phyloP scores from a whole-genome alignment of 2,888 invertebrate genomes.

The Laothoe populi region DNA sequence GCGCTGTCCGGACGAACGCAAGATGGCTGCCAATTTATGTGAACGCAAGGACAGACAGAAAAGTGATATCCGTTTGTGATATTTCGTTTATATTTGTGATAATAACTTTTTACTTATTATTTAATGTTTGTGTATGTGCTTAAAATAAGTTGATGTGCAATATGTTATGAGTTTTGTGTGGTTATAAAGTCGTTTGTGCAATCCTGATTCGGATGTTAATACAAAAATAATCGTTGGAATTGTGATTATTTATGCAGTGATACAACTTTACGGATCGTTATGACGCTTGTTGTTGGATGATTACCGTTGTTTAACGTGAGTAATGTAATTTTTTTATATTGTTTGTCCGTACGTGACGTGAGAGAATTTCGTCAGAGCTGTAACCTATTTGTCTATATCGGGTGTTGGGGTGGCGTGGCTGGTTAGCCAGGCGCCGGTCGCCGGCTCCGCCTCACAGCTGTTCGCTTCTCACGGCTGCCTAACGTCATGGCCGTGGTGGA shows the following conservation, averaged over 20 bases:
- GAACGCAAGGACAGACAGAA: slow-evolving; percentile 81
- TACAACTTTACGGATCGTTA: slow-evolving; percentile 75
- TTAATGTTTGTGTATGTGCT: slow-evolving; percentile 69
- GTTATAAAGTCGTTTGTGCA: slow-evolving; percentile 74
- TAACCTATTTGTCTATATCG: slow-evolving; percentile 76
- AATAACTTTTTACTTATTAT: slow-evolving; percentile 67
- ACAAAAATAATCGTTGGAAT: slow-evolving; percentile 78
- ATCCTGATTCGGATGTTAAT: slow-evolving; percentile 72
- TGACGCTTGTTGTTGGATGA: slow-evolving; percentile 80
- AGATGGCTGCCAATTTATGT: slow-evolving; percentile 84
- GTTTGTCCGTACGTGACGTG: slow-evolving; percentile 45
- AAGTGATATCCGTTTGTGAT: slow-evolving; percentile 78
- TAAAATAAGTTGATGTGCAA: slow-evolving; percentile 69
- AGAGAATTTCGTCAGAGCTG: slow-evolving; percentile 59
- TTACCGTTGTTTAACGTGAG: slow-evolving; percentile 75
- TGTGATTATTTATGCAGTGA: slow-evolving; percentile 83
- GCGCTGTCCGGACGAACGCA: slow-evolving; percentile 72
- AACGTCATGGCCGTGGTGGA: slow-evolving; percentile 27
- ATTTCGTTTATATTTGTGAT: slow-evolving; percentile 73
- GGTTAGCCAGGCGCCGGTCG: slow-evolving; percentile 41
- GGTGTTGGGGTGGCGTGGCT: slow-evolving; percentile 63
- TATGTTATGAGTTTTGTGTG: slow-evolving; percentile 76
- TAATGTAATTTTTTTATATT: slow-evolving; percentile 49
- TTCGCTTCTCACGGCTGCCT: slow-evolving; percentile 40
- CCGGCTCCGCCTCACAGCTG: slow-evolving; percentile 49